phyloP scores from a whole-genome alignment of 2,113 vertebrate species.

The Vulpes ferrilata region DNA sequence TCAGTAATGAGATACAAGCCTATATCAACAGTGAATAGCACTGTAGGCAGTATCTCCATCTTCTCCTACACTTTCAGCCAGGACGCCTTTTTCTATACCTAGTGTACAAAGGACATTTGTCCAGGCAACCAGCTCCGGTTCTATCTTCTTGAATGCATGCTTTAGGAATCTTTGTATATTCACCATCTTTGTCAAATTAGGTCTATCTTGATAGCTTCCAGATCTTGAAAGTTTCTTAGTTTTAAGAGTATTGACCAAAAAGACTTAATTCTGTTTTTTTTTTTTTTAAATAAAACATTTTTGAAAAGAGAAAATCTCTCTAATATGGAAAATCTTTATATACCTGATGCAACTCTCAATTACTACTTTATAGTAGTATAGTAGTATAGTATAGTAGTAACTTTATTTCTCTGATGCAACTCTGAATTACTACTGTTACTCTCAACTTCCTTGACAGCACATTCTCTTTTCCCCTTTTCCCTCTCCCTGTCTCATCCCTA shows the following conservation, averaged over 20 bases:
- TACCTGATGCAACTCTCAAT: neutral
- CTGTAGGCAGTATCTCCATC: neutral
- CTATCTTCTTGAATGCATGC: neutral
- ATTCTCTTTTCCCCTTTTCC: neutral
- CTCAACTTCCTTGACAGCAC: neutral
- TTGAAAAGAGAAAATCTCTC: constrained; percentile 4
- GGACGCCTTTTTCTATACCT: neutral
- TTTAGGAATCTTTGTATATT: neutral
- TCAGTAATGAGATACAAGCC: neutral
- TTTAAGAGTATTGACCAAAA: constrained; percentile 31
- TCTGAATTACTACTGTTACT: neutral
- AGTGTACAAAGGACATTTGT: neutral
- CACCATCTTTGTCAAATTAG: neutral
- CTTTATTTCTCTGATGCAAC: neutral
- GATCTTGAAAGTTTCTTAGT: neutral
- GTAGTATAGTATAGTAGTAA: too few relatives aligned
- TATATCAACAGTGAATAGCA: neutral
- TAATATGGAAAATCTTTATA: neutral
- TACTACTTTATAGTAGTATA: too few relatives aligned
- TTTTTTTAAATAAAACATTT: neutral
- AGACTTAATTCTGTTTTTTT: neutral
- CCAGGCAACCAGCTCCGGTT: neutral
- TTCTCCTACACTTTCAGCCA: neutral
- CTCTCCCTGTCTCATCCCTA: neutral
- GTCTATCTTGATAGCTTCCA: neutral